Evolutionary conservation across 2,113 vertebrate genomes (phyloP).

Genomic region (Apus apus): DNA sequence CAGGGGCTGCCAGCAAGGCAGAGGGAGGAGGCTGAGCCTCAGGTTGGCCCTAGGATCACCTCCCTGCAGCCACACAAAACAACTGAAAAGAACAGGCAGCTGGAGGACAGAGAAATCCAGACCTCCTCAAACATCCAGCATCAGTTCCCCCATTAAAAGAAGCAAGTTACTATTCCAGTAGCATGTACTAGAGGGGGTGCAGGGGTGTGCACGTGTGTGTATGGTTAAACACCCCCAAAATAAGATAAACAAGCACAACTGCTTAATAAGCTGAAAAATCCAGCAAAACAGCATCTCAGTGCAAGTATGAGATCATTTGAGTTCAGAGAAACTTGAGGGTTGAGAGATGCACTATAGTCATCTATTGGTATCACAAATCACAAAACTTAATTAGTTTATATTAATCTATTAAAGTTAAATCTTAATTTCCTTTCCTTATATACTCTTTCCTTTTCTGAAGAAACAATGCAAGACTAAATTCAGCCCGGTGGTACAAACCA

Average conservation of each 20-base stretch:
- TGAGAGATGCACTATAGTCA: not conserved
- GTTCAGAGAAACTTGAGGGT: not conserved
- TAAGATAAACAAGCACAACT: not conserved
- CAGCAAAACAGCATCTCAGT: not conserved
- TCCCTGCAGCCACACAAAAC: not conserved
- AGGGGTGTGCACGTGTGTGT: fast-evolving
- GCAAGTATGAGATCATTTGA: not conserved
- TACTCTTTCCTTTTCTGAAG: not conserved
- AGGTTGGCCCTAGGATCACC: not conserved
- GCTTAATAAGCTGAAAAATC: not conserved
- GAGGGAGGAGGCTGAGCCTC: not conserved
- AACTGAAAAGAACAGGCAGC: conserved; percentile 1
- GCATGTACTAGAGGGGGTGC: fast-evolving
- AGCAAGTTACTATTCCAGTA: not conserved
- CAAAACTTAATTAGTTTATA: not conserved
- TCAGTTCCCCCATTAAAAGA: not conserved
- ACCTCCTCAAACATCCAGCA: not conserved
- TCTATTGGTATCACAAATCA: not conserved
- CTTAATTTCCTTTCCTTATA: not conserved
- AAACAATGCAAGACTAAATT: not conserved
- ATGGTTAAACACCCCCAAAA: not conserved
- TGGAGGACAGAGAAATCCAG: not conserved
- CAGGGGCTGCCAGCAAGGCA: conserved; percentile 11
- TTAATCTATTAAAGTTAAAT: not conserved
- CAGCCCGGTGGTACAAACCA: not conserved